Evolutionary conservation across 2,113 vertebrate species (phyloP).

Genomic region (human (Homo sapiens)): DNA sequence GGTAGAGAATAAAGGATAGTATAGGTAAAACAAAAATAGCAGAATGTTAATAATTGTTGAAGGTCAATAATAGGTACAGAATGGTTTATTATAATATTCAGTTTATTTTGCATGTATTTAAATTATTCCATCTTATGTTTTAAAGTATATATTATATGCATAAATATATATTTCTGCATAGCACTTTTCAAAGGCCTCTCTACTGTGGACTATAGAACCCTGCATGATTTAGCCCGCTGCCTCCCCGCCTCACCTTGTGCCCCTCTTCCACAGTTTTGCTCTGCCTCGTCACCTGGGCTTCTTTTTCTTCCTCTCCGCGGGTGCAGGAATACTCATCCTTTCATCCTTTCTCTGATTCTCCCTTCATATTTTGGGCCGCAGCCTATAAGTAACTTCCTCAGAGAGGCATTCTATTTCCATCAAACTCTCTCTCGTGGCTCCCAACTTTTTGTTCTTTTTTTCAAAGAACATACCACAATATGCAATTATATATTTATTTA

Average conservation of each 20-base stretch:
- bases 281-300: neutral
- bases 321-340: neutral
- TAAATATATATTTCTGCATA: neutral
- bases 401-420: neutral
- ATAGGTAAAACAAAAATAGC: neutral
- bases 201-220: no score
- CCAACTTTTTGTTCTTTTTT: neutral
- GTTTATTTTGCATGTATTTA: neutral
- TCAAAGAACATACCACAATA: neutral
- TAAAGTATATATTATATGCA: neutral
- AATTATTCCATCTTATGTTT: neutral
- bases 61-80: neutral
- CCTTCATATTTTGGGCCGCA: neutral
- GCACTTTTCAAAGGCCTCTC: neutral
- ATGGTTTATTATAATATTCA: neutral
- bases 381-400: neutral
- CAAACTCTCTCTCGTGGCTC: neutral
- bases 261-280: neutral
- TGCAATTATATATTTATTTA: neutral
- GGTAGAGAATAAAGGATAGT: neutral
- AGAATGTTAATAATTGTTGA: neutral
- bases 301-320: neutral
- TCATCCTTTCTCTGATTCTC: neutral
- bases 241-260: no score
- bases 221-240: neutral